These are phyloP conservation scores for Megalonaias nervosa DNA, from an alignment of 1,140 invertebrate species.

Conservation along the genomic window DNA sequence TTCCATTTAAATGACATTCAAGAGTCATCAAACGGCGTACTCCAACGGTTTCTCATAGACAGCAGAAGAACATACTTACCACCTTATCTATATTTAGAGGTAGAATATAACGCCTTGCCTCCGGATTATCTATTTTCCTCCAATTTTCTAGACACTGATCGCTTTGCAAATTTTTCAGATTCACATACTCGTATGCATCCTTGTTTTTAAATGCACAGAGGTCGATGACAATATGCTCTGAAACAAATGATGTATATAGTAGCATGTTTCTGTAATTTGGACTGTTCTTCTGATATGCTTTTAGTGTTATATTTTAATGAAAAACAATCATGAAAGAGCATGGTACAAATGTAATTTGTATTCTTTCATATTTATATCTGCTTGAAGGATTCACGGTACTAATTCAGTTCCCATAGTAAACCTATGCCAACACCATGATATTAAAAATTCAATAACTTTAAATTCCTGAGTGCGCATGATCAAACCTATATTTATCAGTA, in stretches of 20 bases:
- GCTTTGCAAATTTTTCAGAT: constrained; percentile 22
- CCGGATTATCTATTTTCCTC: not conserved
- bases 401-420: too few species aligned
- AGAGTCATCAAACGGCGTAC: too few species aligned
- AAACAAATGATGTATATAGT: not conserved
- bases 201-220: constrained; percentile 88
- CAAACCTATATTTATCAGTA: too few species aligned
- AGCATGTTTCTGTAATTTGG: not conserved
- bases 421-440: too few species aligned
- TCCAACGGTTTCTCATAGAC: too few species aligned
- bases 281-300: not conserved
- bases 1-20: too few species aligned
- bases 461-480: too few species aligned
- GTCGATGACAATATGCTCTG: constrained; percentile 81
- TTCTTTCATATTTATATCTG: too few species aligned
- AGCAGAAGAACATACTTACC: constrained; percentile 1
- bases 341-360: not conserved
- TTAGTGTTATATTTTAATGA: constrained; percentile 3
- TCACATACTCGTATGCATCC: constrained; percentile 72
- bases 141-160: not conserved
- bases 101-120: constrained; percentile 16
- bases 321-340: not conserved
- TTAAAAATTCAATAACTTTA: too few species aligned
- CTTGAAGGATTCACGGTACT: too few species aligned
- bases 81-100: constrained; percentile 13